These are phyloP conservation scores for Phaethornis superciliosus DNA, from an alignment of 2,113 vertebrate species.

Conservation along the genomic window DNA sequence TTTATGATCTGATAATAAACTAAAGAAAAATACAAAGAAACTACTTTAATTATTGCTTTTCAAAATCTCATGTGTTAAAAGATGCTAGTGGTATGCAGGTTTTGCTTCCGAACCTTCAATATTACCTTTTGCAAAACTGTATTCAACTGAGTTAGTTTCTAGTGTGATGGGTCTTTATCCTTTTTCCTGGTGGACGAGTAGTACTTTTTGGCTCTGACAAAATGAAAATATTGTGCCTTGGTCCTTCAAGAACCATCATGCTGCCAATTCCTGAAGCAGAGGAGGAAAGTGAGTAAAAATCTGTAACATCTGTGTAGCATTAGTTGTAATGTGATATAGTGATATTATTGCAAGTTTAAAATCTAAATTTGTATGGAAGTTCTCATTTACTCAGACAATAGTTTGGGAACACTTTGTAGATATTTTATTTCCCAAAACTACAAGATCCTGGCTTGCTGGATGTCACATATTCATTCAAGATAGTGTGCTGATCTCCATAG, in stretches of 20 bases:
- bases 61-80: neutral
- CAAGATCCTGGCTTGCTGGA: neutral
- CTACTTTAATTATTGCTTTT: neutral
- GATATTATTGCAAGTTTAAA: neutral
- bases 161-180: too few relatives aligned
- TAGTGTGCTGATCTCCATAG: rapidly evolving
- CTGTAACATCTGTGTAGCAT: neutral
- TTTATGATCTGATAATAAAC: neutral
- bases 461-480: neutral
- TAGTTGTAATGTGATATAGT: neutral
- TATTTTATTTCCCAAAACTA: neutral
- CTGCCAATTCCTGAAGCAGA: neutral
- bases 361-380: neutral
- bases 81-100: neutral
- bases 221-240: neutral
- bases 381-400: neutral
- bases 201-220: neutral
- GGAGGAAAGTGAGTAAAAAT: neutral
- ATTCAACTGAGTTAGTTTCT: neutral
- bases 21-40: neutral
- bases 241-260: neutral
- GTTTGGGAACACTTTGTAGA: neutral
- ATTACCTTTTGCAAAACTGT: neutral
- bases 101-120: neutral
- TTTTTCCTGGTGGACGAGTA: neutral